Conservation (phyloP, 2,113 vertebrate genomes). For the Echinops telfairi region DNA sequence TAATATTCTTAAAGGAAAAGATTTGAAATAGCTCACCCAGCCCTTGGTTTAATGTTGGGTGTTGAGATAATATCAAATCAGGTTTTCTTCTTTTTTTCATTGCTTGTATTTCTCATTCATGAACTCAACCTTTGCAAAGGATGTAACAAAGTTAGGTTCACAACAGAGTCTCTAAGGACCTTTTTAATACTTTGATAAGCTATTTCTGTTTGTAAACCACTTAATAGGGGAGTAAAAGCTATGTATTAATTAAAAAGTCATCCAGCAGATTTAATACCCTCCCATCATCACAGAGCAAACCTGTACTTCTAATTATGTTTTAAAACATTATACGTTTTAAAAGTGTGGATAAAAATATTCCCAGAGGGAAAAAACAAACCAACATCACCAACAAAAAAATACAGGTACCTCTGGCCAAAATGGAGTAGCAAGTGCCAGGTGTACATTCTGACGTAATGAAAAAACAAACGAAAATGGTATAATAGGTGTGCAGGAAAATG, state of each 20-base stretch:
- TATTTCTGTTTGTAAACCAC: not conserved
- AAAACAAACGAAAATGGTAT: not conserved
- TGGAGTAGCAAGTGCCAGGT: not conserved
- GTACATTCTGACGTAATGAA: not conserved
- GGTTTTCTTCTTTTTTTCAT: not conserved
- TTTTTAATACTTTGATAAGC: not conserved
- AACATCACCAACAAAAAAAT: not conserved
- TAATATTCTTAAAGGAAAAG: constrained; percentile 47
- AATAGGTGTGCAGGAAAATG: not conserved
- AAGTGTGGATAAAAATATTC: constrained; percentile 34
- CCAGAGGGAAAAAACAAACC: not conserved
- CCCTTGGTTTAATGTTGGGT: not conserved
- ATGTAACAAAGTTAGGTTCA: not conserved
- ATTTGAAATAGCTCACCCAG: not conserved
- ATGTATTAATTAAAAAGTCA: constrained; percentile 18
- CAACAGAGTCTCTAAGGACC: not conserved
- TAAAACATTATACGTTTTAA: not conserved
- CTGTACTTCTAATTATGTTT: not conserved
- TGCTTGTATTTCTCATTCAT: constrained; percentile 20
- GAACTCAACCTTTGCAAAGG: constrained; percentile 10
- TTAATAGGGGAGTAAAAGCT: not conserved
- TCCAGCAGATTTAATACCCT: not conserved
- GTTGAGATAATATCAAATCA: not conserved
- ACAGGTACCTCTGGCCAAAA: not conserved
- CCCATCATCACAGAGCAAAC: not conserved